Base-by-base conservation (phyloP, 1,140 invertebrate species). In the Drosophila melanica region DNA sequence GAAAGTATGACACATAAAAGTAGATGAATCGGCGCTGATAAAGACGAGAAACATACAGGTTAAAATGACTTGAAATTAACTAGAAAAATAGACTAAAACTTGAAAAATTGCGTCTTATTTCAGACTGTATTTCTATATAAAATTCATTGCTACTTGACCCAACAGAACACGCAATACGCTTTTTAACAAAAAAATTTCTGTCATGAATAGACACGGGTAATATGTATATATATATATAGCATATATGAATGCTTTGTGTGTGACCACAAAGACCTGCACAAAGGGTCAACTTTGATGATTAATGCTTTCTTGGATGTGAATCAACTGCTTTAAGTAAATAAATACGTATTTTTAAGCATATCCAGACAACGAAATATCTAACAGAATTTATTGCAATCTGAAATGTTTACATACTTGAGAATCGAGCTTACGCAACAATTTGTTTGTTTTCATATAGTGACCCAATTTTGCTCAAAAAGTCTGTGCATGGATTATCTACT, bases 381-480 rank as follows among this genome's bases (percentile, higher is more conserved):
- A 50, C 35, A 71, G 45, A 45, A 41, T 53, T 37, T 53, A 53
- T 39, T 47, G n/a, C 53, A 66, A 66, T 35, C 10, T 42, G 18
- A 16, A 50, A 23, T 71, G 69, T 59, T 72, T 72, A 72, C 69
- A 53, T 53, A 30, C 35, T 65, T 42, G 18, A 35, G 30, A 41
- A 33, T 33, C 47, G 47, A 53, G 27, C 65, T 60, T 53, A 35
- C 16, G 47, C 37, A 65, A 51, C 37, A 51, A 53, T 35, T 65
- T 48, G 39, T 55, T 65, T 37, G 18, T 30, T 44, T 63, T 48
- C 27, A 39, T 37, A 42, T 67, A 12, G 16, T 62, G 66, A n/a
- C 9, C 33, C 41, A 10, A 51, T 51, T 51, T 10, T 35, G 33
- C 7, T 3, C 7, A 6, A 5, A 33, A 5, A 33, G 30, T 33